Percentiles rank a stretch among this genome's conserved stretches.
Evolutionary conservation across 2,888 invertebrate genomes (phyloP).

Genomic region (Epistrophe eligans): DNA sequence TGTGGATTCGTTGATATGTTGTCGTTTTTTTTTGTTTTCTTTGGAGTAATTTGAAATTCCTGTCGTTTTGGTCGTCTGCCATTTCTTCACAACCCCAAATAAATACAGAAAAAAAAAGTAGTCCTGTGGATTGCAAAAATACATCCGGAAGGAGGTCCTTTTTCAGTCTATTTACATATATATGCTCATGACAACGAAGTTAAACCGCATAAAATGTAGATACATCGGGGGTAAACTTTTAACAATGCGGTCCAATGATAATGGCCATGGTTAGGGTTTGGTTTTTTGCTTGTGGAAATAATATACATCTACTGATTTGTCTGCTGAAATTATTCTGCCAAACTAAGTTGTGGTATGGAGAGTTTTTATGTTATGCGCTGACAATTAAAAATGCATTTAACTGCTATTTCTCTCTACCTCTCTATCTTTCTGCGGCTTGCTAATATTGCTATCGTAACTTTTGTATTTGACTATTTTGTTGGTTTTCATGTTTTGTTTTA

Average conservation of each 20-base stretch:
- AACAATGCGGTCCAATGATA: constrained; percentile 62
- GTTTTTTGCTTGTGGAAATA: constrained; percentile 21
- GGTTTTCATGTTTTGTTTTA: neutral
- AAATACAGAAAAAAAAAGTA: neutral
- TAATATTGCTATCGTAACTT: constrained; percentile 34
- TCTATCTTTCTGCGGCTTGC: neutral
- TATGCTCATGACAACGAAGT: constrained; percentile 9
- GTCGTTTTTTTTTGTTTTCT: neutral
- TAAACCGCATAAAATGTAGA: constrained; percentile 51
- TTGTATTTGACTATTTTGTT: constrained; percentile 11
- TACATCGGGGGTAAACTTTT: constrained; percentile 42
- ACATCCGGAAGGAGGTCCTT: constrained; percentile 35
- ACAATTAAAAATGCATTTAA: constrained; percentile 66
- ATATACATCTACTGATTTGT: constrained; percentile 33
- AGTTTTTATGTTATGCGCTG: constrained; percentile 12
- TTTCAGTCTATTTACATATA: constrained; percentile 3
- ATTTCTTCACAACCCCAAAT: neutral
- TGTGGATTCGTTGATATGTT: constrained; percentile 9
- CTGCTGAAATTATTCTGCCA: constrained; percentile 30
- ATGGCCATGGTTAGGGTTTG: constrained; percentile 23
- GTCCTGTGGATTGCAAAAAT: neutral
- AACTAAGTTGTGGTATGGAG: constrained; percentile 1
- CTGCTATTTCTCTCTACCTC: neutral
- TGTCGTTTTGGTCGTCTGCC: constrained; percentile 37
- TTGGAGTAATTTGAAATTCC: constrained; percentile 48